Evolutionary conservation across 2,113 vertebrate genomes (phyloP), one percentile per base, ranked within the genome.

Genomic region (Dicentrarchus labrax): DNA sequence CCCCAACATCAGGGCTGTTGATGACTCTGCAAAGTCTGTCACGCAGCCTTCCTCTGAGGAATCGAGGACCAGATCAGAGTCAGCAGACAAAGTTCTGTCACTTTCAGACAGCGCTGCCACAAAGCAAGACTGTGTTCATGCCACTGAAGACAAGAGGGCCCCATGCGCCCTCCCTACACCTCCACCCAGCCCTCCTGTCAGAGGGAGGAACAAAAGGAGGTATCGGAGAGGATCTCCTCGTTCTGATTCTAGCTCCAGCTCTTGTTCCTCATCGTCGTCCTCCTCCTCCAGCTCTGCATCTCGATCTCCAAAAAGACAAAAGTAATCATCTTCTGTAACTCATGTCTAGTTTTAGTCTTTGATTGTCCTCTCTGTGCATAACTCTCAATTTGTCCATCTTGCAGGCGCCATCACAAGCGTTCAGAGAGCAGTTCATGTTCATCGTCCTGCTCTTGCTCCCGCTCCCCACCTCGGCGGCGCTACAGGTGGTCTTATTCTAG

Each of bases 281-380:
- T 84, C 84, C 1, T 89, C 87, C 1, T 89, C 93, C 45, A 93
- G 95, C 15, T 97, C 96, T 38, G 41, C 92, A 43, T 97, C 96
- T 0, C 87, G 92, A 51, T 97, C 97, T 77, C 97, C 97, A 36
- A 96, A 96, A 13, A 94, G 97, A 92, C 95, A 94, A 91, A 97
- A 96, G 97, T 93, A 87, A 24, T 68, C n/a, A 2, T 45, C 50
- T 12, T 30, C n/a, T 64, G 4, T 67, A 36, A 0, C 12, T 22
- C 15, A 0, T 1, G 3, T 24, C 71, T 10, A 45, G 4, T 76
- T 3, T 62, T 6, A 38, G 3, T 79, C 7, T 64, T 6, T 13
- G 0, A 13, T 48, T 41, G 5, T 74, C 39, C 3, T 73, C 8
- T 54, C 43, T 72, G 41, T 81, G n/a, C 41, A 15, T 60, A 15